Base-by-base conservation (phyloP, 2,113 vertebrate species). In the Merops nubicus region DNA sequence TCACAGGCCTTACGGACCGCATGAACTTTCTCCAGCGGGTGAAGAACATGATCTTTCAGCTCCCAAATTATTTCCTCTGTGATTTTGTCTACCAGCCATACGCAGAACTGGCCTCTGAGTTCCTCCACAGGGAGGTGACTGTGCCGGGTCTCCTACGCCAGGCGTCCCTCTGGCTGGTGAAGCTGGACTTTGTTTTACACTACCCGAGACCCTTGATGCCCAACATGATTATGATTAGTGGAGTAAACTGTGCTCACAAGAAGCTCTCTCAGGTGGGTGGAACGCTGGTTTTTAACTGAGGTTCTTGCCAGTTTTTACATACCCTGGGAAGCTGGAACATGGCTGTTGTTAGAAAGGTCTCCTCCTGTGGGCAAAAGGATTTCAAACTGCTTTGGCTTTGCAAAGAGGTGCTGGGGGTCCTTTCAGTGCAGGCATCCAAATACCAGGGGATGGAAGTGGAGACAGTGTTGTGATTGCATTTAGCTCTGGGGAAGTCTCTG, bases 161-260 rank as follows among this genome's bases (percentile, higher is more conserved):
- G 1, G 98, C 82, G 4, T 98, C 99, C 7, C 57, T 99, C 79
- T 99, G 99, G 99, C 98, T 99, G 15, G 5, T 98, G 31, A 98
- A 96, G 91, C 76, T 82, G 42, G 99, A 99, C 78, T 99, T 98
- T 97, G 81, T 93, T 12, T 92, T 98, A 28, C 95, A 98, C 11
- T 98, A 96, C 82, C 98, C 98, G 1, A 98, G 43, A 80, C 99
- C 99, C 2, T 6, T 98, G 59, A 98, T 99, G 99, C 99, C 99
- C 64, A 99, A 99, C 86, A 98, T 98, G 97, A 74, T 98, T 62
- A 65, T 93, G 17, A 9, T 98, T 67, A 95, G 98, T 26, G 98
- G 98, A 26, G 78, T 98, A 43, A 98, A 96, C n/a, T 98, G 98
- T 36, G 84, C 65, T 38, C 8, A 50, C 31, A 92, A 84, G 88